These are phyloP conservation scores for Capromys pilorides DNA, from an alignment of 2,797 vertebrate species.

Conservation along the genomic window DNA sequence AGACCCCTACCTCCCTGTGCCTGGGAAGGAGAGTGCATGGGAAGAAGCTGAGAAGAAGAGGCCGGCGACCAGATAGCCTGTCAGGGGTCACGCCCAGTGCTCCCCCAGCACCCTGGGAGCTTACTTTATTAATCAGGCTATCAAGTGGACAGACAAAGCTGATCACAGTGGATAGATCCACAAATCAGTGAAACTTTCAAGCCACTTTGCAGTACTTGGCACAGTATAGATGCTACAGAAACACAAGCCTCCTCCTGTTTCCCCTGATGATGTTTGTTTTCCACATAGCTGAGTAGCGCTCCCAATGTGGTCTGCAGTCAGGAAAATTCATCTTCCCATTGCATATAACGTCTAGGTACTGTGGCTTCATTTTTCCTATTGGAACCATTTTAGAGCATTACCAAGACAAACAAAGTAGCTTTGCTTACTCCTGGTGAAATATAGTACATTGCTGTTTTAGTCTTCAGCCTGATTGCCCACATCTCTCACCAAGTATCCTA, in stretches of 20 bases:
- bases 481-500: neutral
- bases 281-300: neutral
- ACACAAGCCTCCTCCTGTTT: neutral
- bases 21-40: neutral
- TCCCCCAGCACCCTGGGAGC: neutral
- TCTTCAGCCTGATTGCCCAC: neutral
- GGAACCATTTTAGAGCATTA: neutral
- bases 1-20: neutral
- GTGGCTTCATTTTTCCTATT: neutral
- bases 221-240: neutral
- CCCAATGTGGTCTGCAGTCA: neutral
- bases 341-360: neutral
- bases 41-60: neutral
- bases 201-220: neutral
- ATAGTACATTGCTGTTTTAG: neutral
- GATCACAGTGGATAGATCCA: neutral
- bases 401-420: neutral
- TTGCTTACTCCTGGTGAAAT: neutral
- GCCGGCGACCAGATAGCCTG: neutral
- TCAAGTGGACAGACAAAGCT: neutral
- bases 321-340: neutral
- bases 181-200: neutral
- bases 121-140: neutral
- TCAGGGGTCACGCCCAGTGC: neutral
- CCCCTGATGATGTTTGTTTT: neutral